phyloP scores from a whole-genome alignment of 2,113 vertebrate genomes.

The Acanthochromis polyacanthus region DNA sequence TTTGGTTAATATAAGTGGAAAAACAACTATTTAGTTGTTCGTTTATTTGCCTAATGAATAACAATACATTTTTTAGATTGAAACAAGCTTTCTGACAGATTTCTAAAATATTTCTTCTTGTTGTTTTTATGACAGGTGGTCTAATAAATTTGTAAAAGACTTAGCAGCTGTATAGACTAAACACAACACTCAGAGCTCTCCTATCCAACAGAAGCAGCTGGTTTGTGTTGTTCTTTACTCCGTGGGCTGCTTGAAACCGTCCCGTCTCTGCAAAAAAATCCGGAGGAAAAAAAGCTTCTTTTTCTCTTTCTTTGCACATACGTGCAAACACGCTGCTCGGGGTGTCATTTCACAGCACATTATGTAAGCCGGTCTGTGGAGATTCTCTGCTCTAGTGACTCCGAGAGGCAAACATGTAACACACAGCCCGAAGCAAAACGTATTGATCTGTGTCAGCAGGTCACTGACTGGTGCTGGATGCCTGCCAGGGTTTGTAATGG shows the following conservation, averaged over 20 bases:
- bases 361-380: conserved; percentile 45
- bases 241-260: background rate
- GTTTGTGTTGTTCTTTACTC: conserved; percentile 9
- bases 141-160: background rate
- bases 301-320: background rate
- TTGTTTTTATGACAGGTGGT: no score
- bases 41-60: no score
- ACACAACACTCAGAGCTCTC: conserved; percentile 25
- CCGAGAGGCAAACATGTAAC: conserved; percentile 49
- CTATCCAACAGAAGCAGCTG: conserved; percentile 25
- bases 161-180: conserved; percentile 34
- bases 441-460: conserved; percentile 71
- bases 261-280: background rate
- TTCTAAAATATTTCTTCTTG: no score
- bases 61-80: no score
- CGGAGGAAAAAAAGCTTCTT: background rate
- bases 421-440: conserved; percentile 46
- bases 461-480: conserved; percentile 68
- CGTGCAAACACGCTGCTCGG: conserved; percentile 7
- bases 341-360: conserved; percentile 46
- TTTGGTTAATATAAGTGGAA: no score
- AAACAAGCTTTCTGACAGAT: no score
- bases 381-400: conserved; percentile 56
- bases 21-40: no score
- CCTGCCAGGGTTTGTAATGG: conserved; percentile 61